These are phyloP conservation scores for Agonopterix subpropinquella DNA, from an alignment of 2,888 invertebrate species.

Conservation along the genomic window DNA sequence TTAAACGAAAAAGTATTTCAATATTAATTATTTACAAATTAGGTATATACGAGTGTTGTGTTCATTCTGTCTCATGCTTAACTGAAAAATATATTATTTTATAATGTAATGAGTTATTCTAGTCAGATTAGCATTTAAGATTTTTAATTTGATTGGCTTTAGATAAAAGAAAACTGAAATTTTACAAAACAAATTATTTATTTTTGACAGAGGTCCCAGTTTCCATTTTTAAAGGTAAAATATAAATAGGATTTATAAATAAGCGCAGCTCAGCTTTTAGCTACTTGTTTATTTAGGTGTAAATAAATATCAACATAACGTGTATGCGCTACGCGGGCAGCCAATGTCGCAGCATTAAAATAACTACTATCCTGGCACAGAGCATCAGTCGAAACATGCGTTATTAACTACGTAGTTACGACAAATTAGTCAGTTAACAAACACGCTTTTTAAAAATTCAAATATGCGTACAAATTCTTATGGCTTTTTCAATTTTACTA, in stretches of 20 bases:
- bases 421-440: conserved; percentile 34
- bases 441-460: conserved; percentile 35
- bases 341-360: conserved; percentile 44
- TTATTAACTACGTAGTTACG: conserved; percentile 32
- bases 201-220: conserved; percentile 71
- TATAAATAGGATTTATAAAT: conserved; percentile 43
- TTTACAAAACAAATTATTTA: conserved; percentile 40
- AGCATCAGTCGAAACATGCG: conserved; percentile 32
- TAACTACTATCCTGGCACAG: conserved; percentile 52
- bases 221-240: conserved; percentile 72
- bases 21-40: too few species aligned
- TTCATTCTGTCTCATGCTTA: too few species aligned
- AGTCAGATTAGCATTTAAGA: not conserved
- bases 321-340: conserved; percentile 52
- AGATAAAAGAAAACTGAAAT: conserved; percentile 1
- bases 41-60: too few species aligned
- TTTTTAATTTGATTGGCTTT: not conserved
- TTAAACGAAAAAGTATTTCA: too few species aligned
- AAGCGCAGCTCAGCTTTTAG: conserved; percentile 53
- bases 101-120: not conserved
- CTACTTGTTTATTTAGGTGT: conserved; percentile 40
- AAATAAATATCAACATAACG: conserved; percentile 34
- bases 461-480: conserved; percentile 11
- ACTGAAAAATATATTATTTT: too few species aligned
- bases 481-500: conserved; percentile 47